Evolutionary conservation across 1,140 invertebrate species (phyloP).

Genomic region (Galendromus occidentalis): DNA sequence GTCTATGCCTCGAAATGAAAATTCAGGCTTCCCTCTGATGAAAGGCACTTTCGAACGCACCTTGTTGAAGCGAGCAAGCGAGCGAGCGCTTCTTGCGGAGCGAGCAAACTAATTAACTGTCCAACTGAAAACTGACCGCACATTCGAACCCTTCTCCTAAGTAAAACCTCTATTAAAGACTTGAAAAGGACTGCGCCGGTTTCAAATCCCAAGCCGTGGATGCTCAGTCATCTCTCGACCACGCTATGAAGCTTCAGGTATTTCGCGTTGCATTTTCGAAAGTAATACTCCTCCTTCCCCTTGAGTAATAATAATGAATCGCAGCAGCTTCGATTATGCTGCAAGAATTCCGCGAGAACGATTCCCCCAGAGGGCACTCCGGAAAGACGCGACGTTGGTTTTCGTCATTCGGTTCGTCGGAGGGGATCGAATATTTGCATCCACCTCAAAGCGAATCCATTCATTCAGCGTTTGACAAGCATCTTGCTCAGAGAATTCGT

Average conservation of each 20-base stretch:
- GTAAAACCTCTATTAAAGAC: slow-evolving; percentile 8
- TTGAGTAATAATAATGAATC: too few species aligned
- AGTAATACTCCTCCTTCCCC: too few species aligned
- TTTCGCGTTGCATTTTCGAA: background rate
- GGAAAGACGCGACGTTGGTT: too few species aligned
- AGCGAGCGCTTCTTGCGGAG: background rate
- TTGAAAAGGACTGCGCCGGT: slow-evolving; percentile 10
- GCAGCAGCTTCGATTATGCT: too few species aligned
- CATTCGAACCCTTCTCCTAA: slow-evolving; percentile 7
- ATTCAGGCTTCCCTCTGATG: background rate
- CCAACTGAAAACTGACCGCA: slow-evolving; percentile 1
- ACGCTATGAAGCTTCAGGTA: slow-evolving; percentile 12
- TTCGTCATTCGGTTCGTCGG: too few species aligned
- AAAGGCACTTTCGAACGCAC: slow-evolving; percentile 8
- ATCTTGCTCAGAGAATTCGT: background rate
- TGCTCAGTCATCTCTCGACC: slow-evolving; percentile 9
- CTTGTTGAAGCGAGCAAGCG: background rate
- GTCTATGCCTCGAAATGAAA: background rate
- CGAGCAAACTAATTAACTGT: background rate
- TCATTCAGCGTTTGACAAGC: background rate
- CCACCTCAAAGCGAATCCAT: too few species aligned
- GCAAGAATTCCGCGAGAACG: too few species aligned
- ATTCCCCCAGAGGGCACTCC: too few species aligned
- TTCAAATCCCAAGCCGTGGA: slow-evolving; percentile 8
- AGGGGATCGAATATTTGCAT: too few species aligned